phyloP scores from a whole-genome alignment of 1,140 invertebrate genomes.

The Cyphomyrmex costatus region DNA sequence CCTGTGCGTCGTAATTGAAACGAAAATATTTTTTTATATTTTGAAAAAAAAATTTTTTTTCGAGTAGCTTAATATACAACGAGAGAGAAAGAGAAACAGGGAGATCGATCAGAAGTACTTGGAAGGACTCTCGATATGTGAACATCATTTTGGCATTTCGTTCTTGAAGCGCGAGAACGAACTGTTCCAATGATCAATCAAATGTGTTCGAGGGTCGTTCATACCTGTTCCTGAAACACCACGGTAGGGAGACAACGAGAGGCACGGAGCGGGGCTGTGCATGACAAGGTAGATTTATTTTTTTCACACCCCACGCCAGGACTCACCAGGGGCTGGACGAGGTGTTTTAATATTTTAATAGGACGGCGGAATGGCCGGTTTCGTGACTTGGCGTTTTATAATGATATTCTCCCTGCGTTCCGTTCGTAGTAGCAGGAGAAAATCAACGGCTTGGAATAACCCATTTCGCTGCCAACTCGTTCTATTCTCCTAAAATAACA shows the following conservation, averaged over 20 bases:
- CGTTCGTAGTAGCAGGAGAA: constrained; percentile 82
- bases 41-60: constrained; percentile 42
- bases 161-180: constrained; percentile 50
- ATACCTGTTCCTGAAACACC: constrained; percentile 76
- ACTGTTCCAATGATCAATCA: constrained; percentile 72
- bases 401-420: constrained; percentile 86
- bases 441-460: constrained; percentile 84
- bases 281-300: constrained; percentile 87
- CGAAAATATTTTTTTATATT: constrained; percentile 2
- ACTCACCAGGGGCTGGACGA: constrained; percentile 82
- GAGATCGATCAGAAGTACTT: constrained; percentile 35
- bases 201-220: constrained; percentile 75
- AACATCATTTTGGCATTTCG: constrained; percentile 56
- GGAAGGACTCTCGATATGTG: constrained; percentile 34
- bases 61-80: constrained; percentile 21
- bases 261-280: constrained; percentile 82
- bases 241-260: constrained; percentile 80
- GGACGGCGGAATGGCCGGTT: constrained; percentile 84
- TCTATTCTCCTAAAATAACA: constrained; percentile 77
- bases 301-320: constrained; percentile 84
- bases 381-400: constrained; percentile 86
- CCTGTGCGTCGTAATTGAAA: constrained; percentile 21
- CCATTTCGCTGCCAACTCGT: constrained; percentile 79
- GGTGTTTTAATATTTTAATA: constrained; percentile 87
- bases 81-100: background rate